Evolutionary conservation across 2,888 invertebrate species (phyloP).

Genomic region (Eupeodes luniger): DNA sequence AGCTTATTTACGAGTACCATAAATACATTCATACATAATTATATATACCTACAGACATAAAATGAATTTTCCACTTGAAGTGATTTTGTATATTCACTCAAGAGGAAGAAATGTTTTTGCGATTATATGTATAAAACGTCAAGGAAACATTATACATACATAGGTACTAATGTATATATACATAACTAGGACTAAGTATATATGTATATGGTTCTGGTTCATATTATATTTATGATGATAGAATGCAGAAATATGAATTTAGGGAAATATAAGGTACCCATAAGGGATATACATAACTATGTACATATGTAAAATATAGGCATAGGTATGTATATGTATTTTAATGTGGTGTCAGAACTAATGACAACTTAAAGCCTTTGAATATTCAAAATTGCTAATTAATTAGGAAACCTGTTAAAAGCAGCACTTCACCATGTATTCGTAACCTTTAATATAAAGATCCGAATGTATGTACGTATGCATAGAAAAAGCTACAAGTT

Average conservation of each 20-base stretch:
- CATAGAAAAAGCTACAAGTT: not conserved
- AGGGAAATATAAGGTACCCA: not conserved
- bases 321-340: not conserved
- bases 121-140: slow-evolving; percentile 50
- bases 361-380: slow-evolving; percentile 56
- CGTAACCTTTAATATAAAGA: not conserved
- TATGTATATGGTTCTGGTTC: not conserved
- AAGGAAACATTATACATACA: slow-evolving; percentile 25
- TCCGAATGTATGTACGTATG: no score
- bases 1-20: not conserved
- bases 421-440: slow-evolving; percentile 23
- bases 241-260: slow-evolving; percentile 4
- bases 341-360: slow-evolving; percentile 46
- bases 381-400: slow-evolving; percentile 59
- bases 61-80: slow-evolving; percentile 71
- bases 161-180: not conserved
- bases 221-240: not conserved
- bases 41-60: slow-evolving; percentile 17
- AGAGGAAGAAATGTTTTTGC: slow-evolving; percentile 63
- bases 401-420: slow-evolving; percentile 55
- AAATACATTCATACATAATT: slow-evolving; percentile 12
- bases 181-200: no score
- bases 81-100: slow-evolving; percentile 61
- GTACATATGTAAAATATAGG: not conserved
- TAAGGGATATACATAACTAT: not conserved